These are phyloP conservation scores for Uria aalge DNA, from an alignment of 2,113 vertebrate genomes.

Conservation along the genomic window DNA sequence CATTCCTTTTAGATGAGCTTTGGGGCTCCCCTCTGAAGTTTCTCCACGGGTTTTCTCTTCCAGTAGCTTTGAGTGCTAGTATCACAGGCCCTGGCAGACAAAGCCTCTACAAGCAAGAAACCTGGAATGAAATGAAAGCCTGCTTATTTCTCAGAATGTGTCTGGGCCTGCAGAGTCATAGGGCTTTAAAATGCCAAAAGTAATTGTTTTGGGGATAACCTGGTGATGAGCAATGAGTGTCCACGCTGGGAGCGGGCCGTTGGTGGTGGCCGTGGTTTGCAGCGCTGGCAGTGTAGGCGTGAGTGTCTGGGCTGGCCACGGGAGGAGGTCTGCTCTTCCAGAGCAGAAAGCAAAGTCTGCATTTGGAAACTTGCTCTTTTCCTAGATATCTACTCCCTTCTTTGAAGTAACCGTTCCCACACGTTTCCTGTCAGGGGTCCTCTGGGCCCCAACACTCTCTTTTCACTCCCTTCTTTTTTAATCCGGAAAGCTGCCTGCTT, in stretches of 20 bases:
- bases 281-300: background rate
- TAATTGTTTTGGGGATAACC: background rate
- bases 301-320: background rate
- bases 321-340: background rate
- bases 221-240: accelerated
- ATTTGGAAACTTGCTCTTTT: background rate
- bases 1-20: background rate
- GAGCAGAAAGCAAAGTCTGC: background rate
- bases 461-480: background rate
- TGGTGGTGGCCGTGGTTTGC: accelerated
- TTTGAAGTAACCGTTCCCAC: background rate
- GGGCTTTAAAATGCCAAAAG: background rate
- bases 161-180: background rate
- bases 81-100: background rate
- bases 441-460: background rate
- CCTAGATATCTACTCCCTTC: background rate
- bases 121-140: background rate
- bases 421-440: background rate
- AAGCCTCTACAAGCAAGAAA: background rate
- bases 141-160: background rate
- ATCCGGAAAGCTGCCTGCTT: background rate
- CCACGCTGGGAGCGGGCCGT: accelerated
- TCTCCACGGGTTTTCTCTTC: background rate
- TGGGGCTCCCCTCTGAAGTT: background rate
- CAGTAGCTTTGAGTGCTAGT: background rate